phyloP scores from a whole-genome alignment of 2,888 invertebrate species.

The Amaurobius ferox region DNA sequence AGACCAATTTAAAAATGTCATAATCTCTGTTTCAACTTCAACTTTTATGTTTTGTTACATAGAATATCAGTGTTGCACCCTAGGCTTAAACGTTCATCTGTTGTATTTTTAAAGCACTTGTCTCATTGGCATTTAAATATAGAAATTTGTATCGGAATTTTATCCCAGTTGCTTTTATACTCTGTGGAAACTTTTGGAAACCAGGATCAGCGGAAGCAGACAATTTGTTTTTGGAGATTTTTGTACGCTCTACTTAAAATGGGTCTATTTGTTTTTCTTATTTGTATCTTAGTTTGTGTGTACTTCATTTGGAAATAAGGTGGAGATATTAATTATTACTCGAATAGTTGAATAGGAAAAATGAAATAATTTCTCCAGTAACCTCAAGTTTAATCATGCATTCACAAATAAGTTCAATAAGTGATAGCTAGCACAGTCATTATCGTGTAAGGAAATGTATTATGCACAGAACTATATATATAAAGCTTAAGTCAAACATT shows the following conservation, averaged over 20 bases:
- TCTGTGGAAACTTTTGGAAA: no score
- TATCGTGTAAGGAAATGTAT: no score
- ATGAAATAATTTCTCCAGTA: no score
- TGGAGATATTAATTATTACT: slow-evolving; percentile 4
- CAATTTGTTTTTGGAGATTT: background rate
- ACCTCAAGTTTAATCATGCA: no score
- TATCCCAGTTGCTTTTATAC: no score
- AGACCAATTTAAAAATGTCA: background rate
- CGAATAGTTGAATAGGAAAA: no score
- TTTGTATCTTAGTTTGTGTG: background rate
- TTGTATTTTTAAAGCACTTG: slow-evolving; percentile 5
- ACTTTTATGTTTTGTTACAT: slow-evolving; percentile 11
- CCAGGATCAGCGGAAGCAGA: no score
- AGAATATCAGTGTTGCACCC: slow-evolving; percentile 24
- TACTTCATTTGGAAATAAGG: background rate
- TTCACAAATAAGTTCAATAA: no score
- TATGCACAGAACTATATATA: no score
- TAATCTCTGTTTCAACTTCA: slow-evolving; percentile 41
- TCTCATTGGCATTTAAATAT: background rate
- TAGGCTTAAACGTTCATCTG: slow-evolving; percentile 24
- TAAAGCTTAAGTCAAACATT: no score
- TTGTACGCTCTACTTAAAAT: slow-evolving; percentile 1
- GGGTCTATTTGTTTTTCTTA: background rate
- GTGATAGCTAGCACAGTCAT: no score
- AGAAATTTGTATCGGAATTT: background rate